Evolutionary conservation across 2,888 invertebrate species (phyloP).

Genomic region (Clunio marinus): DNA sequence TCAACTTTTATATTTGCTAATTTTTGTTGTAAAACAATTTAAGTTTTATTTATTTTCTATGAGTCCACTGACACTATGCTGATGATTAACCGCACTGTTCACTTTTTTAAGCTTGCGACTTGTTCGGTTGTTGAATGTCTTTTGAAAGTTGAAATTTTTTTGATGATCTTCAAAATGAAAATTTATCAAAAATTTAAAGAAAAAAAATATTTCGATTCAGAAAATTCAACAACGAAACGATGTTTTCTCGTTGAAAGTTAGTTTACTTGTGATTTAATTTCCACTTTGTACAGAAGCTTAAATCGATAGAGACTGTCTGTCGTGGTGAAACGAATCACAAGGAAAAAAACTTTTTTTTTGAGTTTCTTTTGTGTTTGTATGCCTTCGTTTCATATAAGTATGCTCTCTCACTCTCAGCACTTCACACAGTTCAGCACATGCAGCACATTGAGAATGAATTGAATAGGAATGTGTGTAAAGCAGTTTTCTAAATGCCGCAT

Average conservation of each 20-base stretch:
- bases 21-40: constrained; percentile 27
- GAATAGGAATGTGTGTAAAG: too few relatives aligned
- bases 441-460: too few relatives aligned
- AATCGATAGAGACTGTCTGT: constrained; percentile 35
- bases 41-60: constrained; percentile 15
- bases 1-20: neutral
- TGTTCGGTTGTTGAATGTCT: too few relatives aligned
- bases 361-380: neutral
- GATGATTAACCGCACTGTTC: neutral
- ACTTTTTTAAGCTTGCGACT: too few relatives aligned
- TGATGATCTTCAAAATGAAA: too few relatives aligned
- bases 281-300: constrained; percentile 39
- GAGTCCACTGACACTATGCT: constrained; percentile 48
- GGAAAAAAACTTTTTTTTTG: constrained; percentile 4
- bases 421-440: too few relatives aligned
- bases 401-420: neutral
- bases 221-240: constrained; percentile 19
- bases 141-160: too few relatives aligned
- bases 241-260: constrained; percentile 36
- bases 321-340: constrained; percentile 33
- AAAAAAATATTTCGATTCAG: too few relatives aligned
- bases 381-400: too few relatives aligned
- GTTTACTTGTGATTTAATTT: constrained; percentile 38
- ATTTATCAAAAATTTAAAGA: too few relatives aligned
- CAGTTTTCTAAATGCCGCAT: too few relatives aligned